phyloP scores from a whole-genome alignment of 2,113 vertebrate species.

The Ictalurus furcatus region DNA sequence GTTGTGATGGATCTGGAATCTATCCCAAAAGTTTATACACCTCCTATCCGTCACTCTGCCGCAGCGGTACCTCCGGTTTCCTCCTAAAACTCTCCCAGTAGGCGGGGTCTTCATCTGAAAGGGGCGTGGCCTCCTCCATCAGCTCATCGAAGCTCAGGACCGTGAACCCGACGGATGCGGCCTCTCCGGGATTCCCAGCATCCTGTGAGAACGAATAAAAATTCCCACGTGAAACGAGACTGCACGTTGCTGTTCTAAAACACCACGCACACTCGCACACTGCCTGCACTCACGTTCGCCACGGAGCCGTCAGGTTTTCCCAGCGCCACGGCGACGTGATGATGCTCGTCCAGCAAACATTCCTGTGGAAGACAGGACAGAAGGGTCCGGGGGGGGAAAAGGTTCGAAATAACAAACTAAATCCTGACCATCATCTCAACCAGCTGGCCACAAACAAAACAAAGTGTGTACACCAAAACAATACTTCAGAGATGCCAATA shows the following conservation, averaged over 20 bases:
- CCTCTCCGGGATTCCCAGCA: slow-evolving; percentile 36
- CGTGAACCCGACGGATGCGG: slow-evolving; percentile 73
- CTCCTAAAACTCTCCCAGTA: slow-evolving; percentile 88
- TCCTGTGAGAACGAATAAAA: slow-evolving; percentile 9
- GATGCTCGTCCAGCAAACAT: slow-evolving; percentile 77
- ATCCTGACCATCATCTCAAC: rapidly evolving
- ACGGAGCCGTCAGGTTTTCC: slow-evolving; percentile 66
- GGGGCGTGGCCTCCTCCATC: slow-evolving; percentile 79
- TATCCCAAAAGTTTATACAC: background rate
- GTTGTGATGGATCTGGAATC: background rate
- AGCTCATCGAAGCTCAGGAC: slow-evolving; percentile 85
- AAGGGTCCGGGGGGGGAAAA: background rate
- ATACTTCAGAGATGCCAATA: background rate
- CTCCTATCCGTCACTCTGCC: slow-evolving; percentile 66
- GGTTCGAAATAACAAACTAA: background rate
- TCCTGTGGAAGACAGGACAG: slow-evolving; percentile 70
- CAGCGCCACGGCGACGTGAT: slow-evolving; percentile 91
- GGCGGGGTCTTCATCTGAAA: slow-evolving; percentile 82
- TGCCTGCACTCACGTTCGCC: slow-evolving; percentile 53
- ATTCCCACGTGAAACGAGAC: background rate
- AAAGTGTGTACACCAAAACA: background rate
- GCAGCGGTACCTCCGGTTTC: slow-evolving; percentile 79
- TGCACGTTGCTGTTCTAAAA: background rate
- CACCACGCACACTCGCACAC: too few species aligned
- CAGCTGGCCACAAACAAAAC: too few species aligned